Conservation (phyloP, 2,113 vertebrate genomes). For the Sylvia atricapilla region DNA sequence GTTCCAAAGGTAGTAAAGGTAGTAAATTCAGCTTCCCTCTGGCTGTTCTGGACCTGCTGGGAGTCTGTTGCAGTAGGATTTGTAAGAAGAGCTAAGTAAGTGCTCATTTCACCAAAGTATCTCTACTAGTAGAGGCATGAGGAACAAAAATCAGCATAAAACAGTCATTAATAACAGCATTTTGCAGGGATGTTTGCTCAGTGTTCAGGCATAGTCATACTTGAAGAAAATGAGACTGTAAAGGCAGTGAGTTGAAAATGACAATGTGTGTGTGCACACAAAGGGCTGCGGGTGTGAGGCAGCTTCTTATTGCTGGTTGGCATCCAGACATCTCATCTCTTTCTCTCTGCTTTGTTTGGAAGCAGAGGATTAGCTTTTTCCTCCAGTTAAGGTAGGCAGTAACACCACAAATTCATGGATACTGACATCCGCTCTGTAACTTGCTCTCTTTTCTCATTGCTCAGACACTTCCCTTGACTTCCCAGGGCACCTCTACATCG, state of each 20-base stretch:
- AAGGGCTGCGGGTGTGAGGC: not conserved
- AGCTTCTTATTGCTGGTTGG: not conserved
- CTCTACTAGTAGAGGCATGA: not conserved
- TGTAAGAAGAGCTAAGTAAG: not conserved
- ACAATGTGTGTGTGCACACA: not conserved
- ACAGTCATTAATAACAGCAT: not conserved
- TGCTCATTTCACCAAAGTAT: not conserved
- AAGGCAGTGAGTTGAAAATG: not conserved
- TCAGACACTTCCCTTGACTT: not conserved
- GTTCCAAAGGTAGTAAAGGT: not conserved
- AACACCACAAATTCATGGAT: not conserved
- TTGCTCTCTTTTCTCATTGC: not conserved
- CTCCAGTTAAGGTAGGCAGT: not conserved
- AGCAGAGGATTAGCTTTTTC: not conserved
- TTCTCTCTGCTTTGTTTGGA: not conserved
- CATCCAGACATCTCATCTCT: not conserved
- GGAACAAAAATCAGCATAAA: not conserved
- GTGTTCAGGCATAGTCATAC: not conserved
- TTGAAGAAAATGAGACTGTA: not conserved
- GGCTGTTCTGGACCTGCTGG: not conserved
- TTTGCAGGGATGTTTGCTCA: not conserved
- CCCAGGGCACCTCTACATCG: not conserved
- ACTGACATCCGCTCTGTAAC: not conserved
- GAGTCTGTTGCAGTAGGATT: not conserved
- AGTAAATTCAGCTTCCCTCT: not conserved